phyloP scores from a whole-genome alignment of 2,888 invertebrate genomes.

The Eledone cirrhosa region DNA sequence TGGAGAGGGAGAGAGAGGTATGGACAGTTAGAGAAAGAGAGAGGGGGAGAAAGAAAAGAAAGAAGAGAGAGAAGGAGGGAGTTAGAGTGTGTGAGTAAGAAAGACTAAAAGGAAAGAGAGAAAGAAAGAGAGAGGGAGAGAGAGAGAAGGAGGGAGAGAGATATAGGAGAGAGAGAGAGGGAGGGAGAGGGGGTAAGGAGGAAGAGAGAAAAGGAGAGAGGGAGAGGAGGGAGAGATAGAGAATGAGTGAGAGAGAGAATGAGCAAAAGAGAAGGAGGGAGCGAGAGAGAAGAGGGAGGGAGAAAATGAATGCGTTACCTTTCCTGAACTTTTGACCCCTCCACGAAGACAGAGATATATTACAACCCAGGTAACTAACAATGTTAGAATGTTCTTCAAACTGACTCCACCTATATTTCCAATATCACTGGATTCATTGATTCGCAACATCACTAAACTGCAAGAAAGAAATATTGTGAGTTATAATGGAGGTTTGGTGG shows the following conservation, averaged over 20 bases:
- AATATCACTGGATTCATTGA: background rate
- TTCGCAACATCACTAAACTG: background rate
- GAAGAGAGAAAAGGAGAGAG: too few relatives aligned
- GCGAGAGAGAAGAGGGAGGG: too few relatives aligned
- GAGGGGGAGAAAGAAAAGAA: background rate
- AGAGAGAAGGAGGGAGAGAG: background rate
- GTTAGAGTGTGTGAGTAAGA: background rate
- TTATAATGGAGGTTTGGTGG: too few relatives aligned
- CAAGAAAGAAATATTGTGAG: too few relatives aligned
- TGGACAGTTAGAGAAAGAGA: background rate
- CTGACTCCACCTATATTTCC: background rate
- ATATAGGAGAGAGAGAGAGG: too few relatives aligned
- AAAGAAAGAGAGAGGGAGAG: background rate
- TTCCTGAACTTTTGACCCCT: background rate
- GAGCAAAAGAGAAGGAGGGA: too few relatives aligned
- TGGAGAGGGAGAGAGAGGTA: too few relatives aligned
- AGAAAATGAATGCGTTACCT: background rate
- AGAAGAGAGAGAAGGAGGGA: background rate
- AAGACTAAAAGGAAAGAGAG: background rate
- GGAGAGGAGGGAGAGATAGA: too few relatives aligned
- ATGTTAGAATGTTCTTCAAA: background rate
- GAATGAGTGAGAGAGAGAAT: too few relatives aligned
- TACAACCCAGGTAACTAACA: background rate
- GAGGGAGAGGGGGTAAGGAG: too few relatives aligned
- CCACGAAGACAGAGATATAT: background rate